phyloP scores from a whole-genome alignment of 2,113 vertebrate species.

The Acrocephalus arundinaceus region DNA sequence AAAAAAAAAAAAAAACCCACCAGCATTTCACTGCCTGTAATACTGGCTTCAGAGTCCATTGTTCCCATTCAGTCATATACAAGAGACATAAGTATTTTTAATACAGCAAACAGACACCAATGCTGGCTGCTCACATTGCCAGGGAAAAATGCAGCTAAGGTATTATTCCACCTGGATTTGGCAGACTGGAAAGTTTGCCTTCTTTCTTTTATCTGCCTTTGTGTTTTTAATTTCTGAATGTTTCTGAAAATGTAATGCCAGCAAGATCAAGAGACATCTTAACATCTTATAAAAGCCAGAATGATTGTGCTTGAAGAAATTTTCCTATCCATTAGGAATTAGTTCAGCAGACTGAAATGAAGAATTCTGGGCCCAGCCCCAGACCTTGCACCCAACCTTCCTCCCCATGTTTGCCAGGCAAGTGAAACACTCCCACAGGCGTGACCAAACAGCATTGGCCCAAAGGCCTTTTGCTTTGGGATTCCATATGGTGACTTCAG shows the following conservation, averaged over 20 bases:
- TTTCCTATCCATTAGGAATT: neutral
- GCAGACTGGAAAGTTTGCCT: neutral
- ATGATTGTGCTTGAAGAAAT: neutral
- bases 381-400: neutral
- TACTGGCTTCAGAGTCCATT: neutral
- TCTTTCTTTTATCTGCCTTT: neutral
- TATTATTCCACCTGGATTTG: neutral
- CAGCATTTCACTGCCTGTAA: neutral
- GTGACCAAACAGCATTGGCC: neutral
- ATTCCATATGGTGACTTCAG: neutral
- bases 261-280: neutral
- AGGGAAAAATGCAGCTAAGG: neutral
- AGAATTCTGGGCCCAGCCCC: neutral
- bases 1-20: neutral
- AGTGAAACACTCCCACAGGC: neutral
- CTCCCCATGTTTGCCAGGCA: rapidly evolving
- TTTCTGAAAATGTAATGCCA: neutral
- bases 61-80: neutral
- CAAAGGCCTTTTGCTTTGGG: neutral
- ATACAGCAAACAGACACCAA: neutral
- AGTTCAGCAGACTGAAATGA: neutral
- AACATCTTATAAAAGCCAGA: neutral
- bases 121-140: neutral
- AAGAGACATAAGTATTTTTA: neutral
- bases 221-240: neutral